phyloP scores from a whole-genome alignment of 2,797 vertebrate species.

The Anguilla marmorata region DNA sequence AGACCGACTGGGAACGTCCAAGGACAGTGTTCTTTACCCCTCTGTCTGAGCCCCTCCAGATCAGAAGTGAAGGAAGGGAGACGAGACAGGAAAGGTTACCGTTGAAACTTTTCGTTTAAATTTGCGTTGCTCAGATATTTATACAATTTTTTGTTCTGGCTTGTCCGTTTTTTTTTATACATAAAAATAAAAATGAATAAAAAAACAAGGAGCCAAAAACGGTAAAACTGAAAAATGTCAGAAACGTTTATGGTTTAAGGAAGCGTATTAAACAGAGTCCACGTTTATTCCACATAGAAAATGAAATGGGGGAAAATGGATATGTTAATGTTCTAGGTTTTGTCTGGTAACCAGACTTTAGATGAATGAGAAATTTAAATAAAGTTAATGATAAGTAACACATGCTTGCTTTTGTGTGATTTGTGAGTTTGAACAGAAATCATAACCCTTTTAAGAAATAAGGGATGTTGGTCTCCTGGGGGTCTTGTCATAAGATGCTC shows the following conservation, averaged over 20 bases:
- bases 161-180: conserved; percentile 31
- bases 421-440: not conserved
- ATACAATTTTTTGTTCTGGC: conserved; percentile 1
- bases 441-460: not conserved
- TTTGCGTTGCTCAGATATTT: conserved; percentile 18
- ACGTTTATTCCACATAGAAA: conserved; percentile 27
- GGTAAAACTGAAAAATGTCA: conserved; percentile 23
- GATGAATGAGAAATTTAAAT: conserved; percentile 18
- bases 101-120: not conserved
- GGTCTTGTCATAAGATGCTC: too few species aligned
- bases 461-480: too few species aligned
- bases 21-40: not conserved
- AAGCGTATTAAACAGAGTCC: conserved; percentile 11
- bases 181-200: not conserved
- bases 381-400: conserved; percentile 16
- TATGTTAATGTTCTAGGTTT: conserved; percentile 32
- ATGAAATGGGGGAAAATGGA: conserved; percentile 7
- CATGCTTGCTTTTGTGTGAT: not conserved
- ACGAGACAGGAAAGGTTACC: not conserved
- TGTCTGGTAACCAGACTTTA: conserved; percentile 34
- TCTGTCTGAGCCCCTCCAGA: not conserved
- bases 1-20: not conserved
- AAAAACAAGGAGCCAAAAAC: not conserved
- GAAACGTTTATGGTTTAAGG: conserved; percentile 24
- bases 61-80: not conserved